Base-by-base conservation (phyloP, 2,113 vertebrate genomes). In the Solea solea region DNA sequence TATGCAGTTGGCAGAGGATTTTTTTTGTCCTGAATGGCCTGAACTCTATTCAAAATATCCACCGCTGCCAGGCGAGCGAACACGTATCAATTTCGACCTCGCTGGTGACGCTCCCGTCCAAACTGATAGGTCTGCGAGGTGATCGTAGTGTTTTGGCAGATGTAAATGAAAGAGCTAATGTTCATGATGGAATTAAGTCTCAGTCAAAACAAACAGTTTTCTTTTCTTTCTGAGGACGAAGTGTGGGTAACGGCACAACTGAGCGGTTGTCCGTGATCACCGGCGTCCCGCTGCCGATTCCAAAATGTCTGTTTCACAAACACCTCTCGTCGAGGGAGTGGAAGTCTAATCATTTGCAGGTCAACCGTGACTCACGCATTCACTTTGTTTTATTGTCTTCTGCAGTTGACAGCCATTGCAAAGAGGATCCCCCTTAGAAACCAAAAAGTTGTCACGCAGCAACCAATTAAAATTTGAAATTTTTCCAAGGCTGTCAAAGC, bases 401-500 rank as follows among this genome's bases (percentile, higher is more conserved):
- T 5, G 8, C 7, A 7, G 16, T 40, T 5, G 21, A 58, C 66
- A 68, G 53, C 14, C 9, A 50, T 42, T 21, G 56, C 53, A 25
- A 57, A 42, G 12, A 67, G 34, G 73, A 65, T 41, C 63, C 58
- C 54, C 76, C 66, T 83, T 53, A 49, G 54, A 62, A 76, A 76
- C 77, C 57, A 56, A 7, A 64, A 86, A 69, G 65, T 80, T 70
- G 51, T 74, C 79, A 73, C 6, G 13, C 39, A 66, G 39, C 27
- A 61, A 62, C 69, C 77, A 86, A 84, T 83, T 84, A 80, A 72
- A 82, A 79, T 51, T 2, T 12, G 34, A 64, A 58, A 64, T 55
- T 67, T 78, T 80, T 65, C 58, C 45, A 77, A 75, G 83, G 56
- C 76, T 80, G 72, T 62, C 79, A 82, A 62, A 78, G 78, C 64